phyloP scores from a whole-genome alignment of 2,888 invertebrate species.

The Cephus nigrinus region DNA sequence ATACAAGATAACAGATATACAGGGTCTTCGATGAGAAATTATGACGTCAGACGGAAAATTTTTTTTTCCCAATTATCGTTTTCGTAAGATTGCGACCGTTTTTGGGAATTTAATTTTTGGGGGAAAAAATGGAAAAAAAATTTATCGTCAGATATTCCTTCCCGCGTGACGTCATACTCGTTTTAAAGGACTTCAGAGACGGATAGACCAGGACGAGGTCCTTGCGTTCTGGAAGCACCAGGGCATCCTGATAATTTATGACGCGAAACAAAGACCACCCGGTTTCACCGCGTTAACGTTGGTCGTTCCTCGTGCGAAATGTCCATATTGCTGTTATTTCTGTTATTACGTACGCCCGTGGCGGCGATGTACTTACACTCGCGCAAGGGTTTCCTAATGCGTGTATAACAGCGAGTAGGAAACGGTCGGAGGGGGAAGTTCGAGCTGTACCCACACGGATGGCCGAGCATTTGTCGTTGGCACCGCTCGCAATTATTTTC shows the following conservation, averaged over 20 bases:
- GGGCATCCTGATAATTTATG: conserved; percentile 35
- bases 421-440: no score
- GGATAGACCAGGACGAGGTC: conserved; percentile 10
- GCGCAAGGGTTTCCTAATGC: no score
- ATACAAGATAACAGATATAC: no score
- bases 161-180: conserved; percentile 4
- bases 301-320: background rate
- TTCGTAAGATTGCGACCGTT: no score
- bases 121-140: conserved; percentile 21
- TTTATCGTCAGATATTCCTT: conserved; percentile 24
- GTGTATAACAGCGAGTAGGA: no score
- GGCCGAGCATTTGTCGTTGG: conserved; percentile 1
- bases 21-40: no score
- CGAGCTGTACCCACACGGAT: no score
- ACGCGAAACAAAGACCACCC: conserved; percentile 25
- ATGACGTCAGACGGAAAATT: no score
- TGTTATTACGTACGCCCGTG: background rate
- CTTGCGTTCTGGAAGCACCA: conserved; percentile 12
- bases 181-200: conserved; percentile 9
- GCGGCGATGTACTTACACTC: no score
- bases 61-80: no score
- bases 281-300: background rate
- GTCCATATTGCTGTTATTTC: conserved; percentile 1
- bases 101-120: conserved; percentile 27
- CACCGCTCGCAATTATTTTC: conserved; percentile 22